Evolutionary conservation across 2,113 vertebrate species (phyloP).

Genomic region (Brachyhypopomus gauderio): DNA sequence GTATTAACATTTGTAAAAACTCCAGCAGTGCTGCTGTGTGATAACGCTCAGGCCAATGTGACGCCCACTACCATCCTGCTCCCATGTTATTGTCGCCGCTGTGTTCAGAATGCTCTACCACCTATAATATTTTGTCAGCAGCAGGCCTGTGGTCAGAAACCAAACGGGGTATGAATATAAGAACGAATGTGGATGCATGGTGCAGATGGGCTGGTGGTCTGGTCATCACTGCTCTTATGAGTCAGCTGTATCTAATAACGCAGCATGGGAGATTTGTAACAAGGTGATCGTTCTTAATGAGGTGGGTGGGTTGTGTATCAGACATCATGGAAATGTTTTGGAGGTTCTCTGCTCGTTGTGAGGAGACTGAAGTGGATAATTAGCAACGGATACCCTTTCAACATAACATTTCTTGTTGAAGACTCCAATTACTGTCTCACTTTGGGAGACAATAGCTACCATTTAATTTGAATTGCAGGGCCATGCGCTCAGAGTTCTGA

Average conservation of each 20-base stretch:
- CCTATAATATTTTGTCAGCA: background rate
- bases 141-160: no score
- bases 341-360: constrained; percentile 17
- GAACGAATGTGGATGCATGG: no score
- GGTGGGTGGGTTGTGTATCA: background rate
- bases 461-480: constrained; percentile 27
- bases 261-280: background rate
- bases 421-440: constrained; percentile 28
- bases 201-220: no score
- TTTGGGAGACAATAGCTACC: constrained; percentile 25
- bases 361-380: constrained; percentile 43
- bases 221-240: no score
- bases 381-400: constrained; percentile 43
- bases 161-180: no score
- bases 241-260: no score
- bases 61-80: no score
- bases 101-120: no score
- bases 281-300: background rate
- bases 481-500: constrained; percentile 11
- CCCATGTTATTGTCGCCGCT: no score
- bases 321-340: constrained; percentile 19
- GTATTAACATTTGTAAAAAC: no score
- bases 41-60: no score
- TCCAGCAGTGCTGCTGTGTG: no score
- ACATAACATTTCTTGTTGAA: constrained; percentile 34